Percentiles rank a stretch among this genome's conserved stretches.
Conservation (phyloP, 2,888 invertebrate species). For the Nomada fabriciana region DNA sequence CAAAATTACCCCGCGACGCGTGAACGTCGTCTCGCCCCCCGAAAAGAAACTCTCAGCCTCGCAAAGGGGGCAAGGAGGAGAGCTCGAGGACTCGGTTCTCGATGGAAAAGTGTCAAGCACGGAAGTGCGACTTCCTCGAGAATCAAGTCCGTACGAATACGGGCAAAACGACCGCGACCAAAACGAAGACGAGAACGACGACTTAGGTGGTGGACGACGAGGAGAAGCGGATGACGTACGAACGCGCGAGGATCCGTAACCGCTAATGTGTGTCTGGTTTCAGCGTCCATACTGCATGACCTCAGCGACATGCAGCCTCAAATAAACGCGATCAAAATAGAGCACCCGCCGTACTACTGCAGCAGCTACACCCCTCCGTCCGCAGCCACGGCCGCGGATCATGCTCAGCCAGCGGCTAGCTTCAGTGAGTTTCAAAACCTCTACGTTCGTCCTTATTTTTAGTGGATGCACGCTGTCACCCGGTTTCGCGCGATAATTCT, state of each 20-base stretch:
- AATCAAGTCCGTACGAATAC: conserved; percentile 29
- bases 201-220: conserved; percentile 38
- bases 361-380: conserved; percentile 91
- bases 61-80: not conserved
- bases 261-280: conserved; percentile 84
- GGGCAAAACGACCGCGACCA: conserved; percentile 13
- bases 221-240: conserved; percentile 65
- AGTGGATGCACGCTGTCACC: conserved; percentile 55
- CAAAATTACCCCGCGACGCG: not conserved
- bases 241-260: conserved; percentile 68
- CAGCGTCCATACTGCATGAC: conserved; percentile 98
- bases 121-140: conserved; percentile 55
- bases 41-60: not conserved
- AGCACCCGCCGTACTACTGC: conserved; percentile 93
- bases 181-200: conserved; percentile 4
- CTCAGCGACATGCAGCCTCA: conserved; percentile 90
- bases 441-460: conserved; percentile 64
- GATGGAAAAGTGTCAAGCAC: conserved; percentile 30
- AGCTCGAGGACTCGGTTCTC: conserved; percentile 9
- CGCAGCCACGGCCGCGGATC: conserved; percentile 85
- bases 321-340: conserved; percentile 92
- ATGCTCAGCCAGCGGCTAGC: conserved; percentile 83
- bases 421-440: conserved; percentile 82
- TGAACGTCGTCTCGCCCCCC: too few relatives aligned
- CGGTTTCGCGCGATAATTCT: conserved; percentile 22